These are phyloP conservation scores for Drosophila crucigera DNA, from an alignment of 2,888 invertebrate species.

Conservation along the genomic window DNA sequence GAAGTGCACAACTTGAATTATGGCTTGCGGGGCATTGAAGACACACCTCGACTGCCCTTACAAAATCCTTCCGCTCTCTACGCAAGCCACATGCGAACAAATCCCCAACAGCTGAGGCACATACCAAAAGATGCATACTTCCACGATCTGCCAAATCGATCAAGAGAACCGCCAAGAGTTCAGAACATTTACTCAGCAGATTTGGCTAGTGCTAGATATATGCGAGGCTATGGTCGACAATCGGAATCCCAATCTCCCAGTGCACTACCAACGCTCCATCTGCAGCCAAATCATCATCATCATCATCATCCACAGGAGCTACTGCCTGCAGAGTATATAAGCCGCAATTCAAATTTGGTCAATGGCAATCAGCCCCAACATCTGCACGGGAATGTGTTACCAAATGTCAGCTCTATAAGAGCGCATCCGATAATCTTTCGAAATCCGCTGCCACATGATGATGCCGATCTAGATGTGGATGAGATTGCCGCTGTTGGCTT, in stretches of 20 bases:
- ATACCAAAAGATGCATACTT: constrained; percentile 88
- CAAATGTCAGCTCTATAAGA: constrained; percentile 15
- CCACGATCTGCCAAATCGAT: constrained; percentile 87
- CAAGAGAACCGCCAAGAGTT: constrained; percentile 32
- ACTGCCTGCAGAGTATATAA: constrained; percentile 13
- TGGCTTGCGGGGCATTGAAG: constrained; percentile 25
- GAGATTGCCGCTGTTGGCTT: constrained; percentile 62
- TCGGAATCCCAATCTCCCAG: constrained; percentile 2
- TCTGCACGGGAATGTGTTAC: constrained; percentile 8
- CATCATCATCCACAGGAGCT: constrained; percentile 20
- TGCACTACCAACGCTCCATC: constrained; percentile 2
- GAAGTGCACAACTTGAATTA: constrained; percentile 45
- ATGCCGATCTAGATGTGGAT: constrained; percentile 49
- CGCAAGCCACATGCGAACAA: constrained; percentile 11
- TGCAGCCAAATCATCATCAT: constrained; percentile 26
- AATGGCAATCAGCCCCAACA: constrained; percentile 34
- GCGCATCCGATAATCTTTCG: constrained; percentile 21
- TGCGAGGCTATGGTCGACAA: constrained; percentile 30
- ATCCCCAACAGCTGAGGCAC: constrained; percentile 74
- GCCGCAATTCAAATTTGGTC: constrained; percentile 6
- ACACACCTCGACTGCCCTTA: constrained; percentile 11
- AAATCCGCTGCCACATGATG: constrained; percentile 31
- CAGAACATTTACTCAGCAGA: constrained; percentile 37
- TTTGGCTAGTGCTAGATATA: constrained; percentile 22
- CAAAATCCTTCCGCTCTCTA: constrained; percentile 29